Conservation (phyloP, 2,113 vertebrate species). For the Ploceus nigricollis region DNA sequence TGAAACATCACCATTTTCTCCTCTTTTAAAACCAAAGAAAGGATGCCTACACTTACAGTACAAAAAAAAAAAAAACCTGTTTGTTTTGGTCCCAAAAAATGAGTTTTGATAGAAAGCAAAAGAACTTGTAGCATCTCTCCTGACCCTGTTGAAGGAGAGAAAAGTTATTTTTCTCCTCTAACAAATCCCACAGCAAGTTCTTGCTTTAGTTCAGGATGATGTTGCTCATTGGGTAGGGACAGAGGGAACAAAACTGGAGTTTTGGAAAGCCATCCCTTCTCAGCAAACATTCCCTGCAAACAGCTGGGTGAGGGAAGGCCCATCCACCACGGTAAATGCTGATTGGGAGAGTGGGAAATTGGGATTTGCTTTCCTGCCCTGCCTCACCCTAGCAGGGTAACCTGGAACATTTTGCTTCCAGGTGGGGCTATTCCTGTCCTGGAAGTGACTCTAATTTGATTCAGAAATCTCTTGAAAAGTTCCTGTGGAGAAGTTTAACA, state of each 20-base stretch:
- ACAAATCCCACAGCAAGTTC: neutral
- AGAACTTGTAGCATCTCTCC: neutral
- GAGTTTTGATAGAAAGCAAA: neutral
- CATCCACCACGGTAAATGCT: neutral
- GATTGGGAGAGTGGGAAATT: neutral
- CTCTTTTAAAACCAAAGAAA: neutral
- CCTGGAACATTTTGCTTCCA: neutral
- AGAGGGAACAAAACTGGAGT: neutral
- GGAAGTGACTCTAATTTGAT: neutral
- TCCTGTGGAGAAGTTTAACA: neutral
- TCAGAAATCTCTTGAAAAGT: neutral
- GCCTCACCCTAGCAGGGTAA: neutral
- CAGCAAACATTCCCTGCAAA: neutral
- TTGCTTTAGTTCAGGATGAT: neutral
- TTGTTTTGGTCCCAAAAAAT: neutral
- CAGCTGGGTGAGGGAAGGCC: neutral
- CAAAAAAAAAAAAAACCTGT: neutral
- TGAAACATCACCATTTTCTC: neutral
- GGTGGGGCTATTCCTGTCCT: neutral
- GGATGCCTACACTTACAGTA: neutral
- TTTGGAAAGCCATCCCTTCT: neutral
- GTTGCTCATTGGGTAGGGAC: neutral
- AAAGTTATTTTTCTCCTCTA: neutral
- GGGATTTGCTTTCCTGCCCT: neutral
- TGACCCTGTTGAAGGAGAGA: neutral